Conservation (phyloP, 2,113 vertebrate species). For the Brachyhypopomus gauderio region DNA sequence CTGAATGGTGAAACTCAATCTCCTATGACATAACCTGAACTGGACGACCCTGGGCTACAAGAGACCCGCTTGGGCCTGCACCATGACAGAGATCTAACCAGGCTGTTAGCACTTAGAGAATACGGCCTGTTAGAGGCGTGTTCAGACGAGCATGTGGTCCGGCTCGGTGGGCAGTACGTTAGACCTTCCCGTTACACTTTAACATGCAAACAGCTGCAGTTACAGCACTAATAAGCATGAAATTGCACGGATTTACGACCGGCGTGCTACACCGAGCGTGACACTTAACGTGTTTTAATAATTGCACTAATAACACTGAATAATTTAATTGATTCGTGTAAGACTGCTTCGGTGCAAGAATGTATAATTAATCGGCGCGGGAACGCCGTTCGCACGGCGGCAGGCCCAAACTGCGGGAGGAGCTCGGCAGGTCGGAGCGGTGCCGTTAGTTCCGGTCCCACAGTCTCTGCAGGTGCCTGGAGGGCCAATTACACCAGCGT, state of each 20-base stretch:
- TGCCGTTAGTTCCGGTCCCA: constrained; percentile 54
- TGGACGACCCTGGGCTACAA: too few species aligned
- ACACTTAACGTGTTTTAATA: constrained; percentile 8
- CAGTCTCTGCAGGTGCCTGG: constrained; percentile 60
- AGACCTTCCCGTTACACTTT: not conserved
- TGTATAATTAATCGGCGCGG: constrained; percentile 12
- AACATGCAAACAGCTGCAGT: not conserved
- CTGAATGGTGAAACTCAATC: not conserved
- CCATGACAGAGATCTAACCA: not conserved
- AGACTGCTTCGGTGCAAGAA: constrained; percentile 7
- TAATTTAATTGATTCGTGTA: not conserved
- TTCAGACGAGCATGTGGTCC: not conserved
- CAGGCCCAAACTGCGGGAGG: constrained; percentile 44
- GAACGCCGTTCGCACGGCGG: constrained; percentile 8
- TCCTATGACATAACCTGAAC: not conserved
- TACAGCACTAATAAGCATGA: constrained; percentile 7
- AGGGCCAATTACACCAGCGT: constrained; percentile 74
- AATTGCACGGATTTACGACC: not conserved
- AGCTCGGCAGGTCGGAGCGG: constrained; percentile 62
- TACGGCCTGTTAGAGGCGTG: not conserved
- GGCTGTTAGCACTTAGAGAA: not conserved
- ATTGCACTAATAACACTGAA: constrained; percentile 25
- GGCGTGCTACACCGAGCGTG: not conserved
- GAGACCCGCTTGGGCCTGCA: not conserved
- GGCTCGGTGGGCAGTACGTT: not conserved